Percentiles rank a stretch among this genome's conserved stretches.
Conservation (phyloP, 2,888 invertebrate species). For the Teinopalpus imperialis region DNA sequence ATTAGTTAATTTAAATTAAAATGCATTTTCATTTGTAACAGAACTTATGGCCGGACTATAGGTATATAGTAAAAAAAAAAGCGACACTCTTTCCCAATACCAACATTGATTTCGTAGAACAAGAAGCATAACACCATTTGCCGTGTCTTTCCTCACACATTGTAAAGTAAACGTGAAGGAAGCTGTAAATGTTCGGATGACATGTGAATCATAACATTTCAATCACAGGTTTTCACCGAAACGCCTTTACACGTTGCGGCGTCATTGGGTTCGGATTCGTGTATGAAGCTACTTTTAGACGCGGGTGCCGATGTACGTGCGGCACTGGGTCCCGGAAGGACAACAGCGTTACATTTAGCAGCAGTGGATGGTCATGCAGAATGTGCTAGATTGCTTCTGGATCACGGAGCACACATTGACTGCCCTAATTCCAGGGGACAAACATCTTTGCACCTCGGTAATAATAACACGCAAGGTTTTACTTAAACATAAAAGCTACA, state of each 20-base stretch:
- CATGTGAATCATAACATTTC: slow-evolving; percentile 23
- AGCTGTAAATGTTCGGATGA: slow-evolving; percentile 2
- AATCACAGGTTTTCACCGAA: slow-evolving; percentile 88
- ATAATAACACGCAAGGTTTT: slow-evolving; percentile 2
- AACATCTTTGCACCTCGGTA: slow-evolving; percentile 90
- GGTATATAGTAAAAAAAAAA: too few species aligned
- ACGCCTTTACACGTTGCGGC: slow-evolving; percentile 93
- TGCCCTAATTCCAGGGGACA: slow-evolving; percentile 88
- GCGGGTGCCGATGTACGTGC: slow-evolving; percentile 91
- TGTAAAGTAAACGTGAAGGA: slow-evolving; percentile 3
- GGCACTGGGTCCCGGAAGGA: slow-evolving; percentile 85
- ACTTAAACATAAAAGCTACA: too few species aligned
- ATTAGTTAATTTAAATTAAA: too few species aligned
- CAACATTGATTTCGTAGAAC: too few species aligned
- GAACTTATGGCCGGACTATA: too few species aligned
- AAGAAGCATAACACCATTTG: too few species aligned
- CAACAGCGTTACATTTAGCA: slow-evolving; percentile 93
- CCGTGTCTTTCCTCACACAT: neutral
- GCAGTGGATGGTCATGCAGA: slow-evolving; percentile 93
- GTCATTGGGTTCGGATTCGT: slow-evolving; percentile 85
- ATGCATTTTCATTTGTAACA: too few species aligned
- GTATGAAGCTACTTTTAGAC: slow-evolving; percentile 87
- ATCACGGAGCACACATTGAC: slow-evolving; percentile 89
- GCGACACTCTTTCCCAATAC: too few species aligned
- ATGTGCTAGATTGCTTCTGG: slow-evolving; percentile 87